A percentile compares a stretch with the other conserved stretches of the same genome.
Conservation (phyloP, 1,140 invertebrate species). For the Drosophila arizonae region DNA sequence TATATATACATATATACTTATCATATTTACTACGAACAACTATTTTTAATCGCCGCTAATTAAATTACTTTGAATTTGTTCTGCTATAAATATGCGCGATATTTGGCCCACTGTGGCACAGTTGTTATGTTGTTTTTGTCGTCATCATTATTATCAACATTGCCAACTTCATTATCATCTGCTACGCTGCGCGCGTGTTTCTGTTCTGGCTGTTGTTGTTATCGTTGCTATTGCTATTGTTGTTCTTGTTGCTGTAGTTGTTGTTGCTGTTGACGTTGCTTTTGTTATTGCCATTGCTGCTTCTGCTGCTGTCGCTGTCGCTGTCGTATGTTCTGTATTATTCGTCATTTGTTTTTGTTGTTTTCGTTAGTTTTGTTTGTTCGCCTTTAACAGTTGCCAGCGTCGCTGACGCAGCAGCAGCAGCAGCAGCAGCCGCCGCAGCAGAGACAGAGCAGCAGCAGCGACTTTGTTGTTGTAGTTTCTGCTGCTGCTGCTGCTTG, state of each 20-base stretch:
- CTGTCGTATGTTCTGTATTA: constrained; percentile 50
- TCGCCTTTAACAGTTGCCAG: constrained; percentile 52
- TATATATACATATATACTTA: no score
- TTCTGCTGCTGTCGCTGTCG: constrained; percentile 23
- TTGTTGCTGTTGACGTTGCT: constrained; percentile 27
- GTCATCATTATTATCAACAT: constrained; percentile 74
- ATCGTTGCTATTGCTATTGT: constrained; percentile 9
- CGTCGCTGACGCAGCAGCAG: constrained; percentile 44
- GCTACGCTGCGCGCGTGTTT: constrained; percentile 69
- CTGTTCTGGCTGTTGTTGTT: constrained; percentile 42
- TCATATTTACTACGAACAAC: no score
- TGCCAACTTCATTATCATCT: constrained; percentile 68
- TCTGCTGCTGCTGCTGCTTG: constrained; percentile 31
- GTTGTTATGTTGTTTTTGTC: constrained; percentile 70
- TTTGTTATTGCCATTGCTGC: constrained; percentile 17
- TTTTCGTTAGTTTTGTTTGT: constrained; percentile 55
- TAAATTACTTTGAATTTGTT: no score
- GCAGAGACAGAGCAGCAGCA: constrained; percentile 18
- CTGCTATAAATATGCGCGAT: neutral
- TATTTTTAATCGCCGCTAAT: no score
- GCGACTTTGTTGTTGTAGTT: constrained; percentile 20
- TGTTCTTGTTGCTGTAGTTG: constrained; percentile 20
- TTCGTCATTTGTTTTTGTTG: constrained; percentile 55
- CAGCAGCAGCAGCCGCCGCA: constrained; percentile 6
- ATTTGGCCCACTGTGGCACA: constrained; percentile 50